Evolutionary conservation across 2,113 vertebrate genomes (phyloP).

Genomic region (Aramus guarauna): DNA sequence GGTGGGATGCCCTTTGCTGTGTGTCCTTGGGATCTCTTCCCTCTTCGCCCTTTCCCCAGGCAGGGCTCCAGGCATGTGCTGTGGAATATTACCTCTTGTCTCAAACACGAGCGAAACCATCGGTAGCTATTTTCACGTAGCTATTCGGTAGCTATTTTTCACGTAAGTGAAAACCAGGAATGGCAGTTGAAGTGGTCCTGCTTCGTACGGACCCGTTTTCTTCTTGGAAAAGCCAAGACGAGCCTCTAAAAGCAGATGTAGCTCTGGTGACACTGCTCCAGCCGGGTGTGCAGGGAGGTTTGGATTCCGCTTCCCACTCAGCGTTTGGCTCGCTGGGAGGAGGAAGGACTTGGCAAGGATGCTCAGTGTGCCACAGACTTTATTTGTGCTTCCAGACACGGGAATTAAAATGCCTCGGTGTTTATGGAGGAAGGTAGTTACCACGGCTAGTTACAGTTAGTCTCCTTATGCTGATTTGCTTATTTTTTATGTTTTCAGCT

Average conservation of each 20-base stretch:
- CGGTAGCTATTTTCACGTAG: not conserved
- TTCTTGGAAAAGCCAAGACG: not conserved
- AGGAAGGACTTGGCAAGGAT: not conserved
- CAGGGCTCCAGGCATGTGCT: not conserved
- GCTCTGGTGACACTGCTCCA: not conserved
- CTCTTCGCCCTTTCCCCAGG: not conserved
- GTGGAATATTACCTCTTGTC: rapidly evolving
- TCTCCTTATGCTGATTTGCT: not conserved
- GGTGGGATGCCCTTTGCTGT: rapidly evolving
- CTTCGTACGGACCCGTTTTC: rapidly evolving
- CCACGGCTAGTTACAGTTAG: not conserved
- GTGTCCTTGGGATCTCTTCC: not conserved
- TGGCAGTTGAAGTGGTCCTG: not conserved
- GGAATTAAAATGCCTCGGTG: not conserved
- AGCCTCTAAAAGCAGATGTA: not conserved
- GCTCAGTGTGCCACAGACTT: not conserved
- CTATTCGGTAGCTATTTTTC: not conserved
- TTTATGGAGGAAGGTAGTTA: not conserved
- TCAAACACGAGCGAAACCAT: not conserved
- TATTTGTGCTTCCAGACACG: not conserved
- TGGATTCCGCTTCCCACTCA: not conserved
- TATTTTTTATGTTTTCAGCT: constrained; percentile 3
- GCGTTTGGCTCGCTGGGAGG: not conserved
- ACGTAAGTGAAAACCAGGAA: not conserved
- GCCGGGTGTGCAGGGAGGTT: not conserved